Conservation (phyloP, 2,797 vertebrate genomes). For the Oryzias sinensis region DNA sequence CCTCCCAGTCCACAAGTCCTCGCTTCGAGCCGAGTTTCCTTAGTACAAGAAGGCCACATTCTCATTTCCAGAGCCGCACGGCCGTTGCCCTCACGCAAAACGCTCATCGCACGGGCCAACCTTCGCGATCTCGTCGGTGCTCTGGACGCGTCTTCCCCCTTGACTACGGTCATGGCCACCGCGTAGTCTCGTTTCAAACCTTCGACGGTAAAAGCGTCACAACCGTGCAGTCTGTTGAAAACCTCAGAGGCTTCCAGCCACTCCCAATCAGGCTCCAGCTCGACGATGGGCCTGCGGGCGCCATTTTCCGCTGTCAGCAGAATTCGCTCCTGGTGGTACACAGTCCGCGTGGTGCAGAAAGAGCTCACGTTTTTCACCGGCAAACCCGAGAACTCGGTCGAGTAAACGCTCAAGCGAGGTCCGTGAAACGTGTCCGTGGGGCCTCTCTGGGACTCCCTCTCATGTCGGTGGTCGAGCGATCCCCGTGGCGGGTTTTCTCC, state of each 20-base stretch:
- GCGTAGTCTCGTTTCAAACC: not conserved
- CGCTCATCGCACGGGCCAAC: too few species aligned
- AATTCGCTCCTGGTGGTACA: conserved; percentile 3
- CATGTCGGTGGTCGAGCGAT: not conserved
- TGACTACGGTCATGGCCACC: not conserved
- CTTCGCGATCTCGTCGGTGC: not conserved
- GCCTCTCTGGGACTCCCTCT: not conserved
- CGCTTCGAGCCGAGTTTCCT: too few species aligned
- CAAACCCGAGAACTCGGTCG: not conserved
- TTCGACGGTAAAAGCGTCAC: not conserved
- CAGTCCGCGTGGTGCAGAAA: conserved; percentile 1
- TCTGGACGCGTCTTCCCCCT: not conserved
- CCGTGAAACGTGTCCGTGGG: not conserved
- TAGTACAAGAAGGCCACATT: too few species aligned
- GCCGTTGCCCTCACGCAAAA: too few species aligned
- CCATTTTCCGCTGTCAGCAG: not conserved
- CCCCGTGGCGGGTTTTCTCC: not conserved
- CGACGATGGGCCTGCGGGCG: not conserved
- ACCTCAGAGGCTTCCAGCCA: not conserved
- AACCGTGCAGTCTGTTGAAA: not conserved
- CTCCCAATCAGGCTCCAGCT: not conserved
- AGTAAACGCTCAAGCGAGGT: conserved; percentile 1
- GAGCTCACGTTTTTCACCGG: not conserved
- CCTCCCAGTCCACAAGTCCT: too few species aligned
- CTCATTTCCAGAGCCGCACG: too few species aligned